Evolutionary conservation across 1,140 invertebrate species (phyloP), one percentile per base, ranked within the genome.

Genomic region (Cyclargus thomasi): DNA sequence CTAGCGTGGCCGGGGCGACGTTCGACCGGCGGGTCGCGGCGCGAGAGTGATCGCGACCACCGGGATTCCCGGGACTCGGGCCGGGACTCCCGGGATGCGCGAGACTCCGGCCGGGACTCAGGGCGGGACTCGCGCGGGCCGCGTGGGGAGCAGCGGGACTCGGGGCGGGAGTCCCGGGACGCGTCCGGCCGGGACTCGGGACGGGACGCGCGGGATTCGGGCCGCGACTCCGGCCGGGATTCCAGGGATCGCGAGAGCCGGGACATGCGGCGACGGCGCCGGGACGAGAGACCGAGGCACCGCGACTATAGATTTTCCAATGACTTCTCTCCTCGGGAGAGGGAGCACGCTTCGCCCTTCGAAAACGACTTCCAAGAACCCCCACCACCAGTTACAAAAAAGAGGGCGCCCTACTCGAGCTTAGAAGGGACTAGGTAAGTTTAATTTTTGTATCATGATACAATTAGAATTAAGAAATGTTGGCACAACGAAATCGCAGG

Each of bases 321-420:
- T 70, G 92, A 93, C 73, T 92, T 92, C 70, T 93, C 91, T 0
- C 92, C 92, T 5, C 81, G 91, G 18, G 91, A 92, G 35, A 76
- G 79, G 75, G 92, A 91, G 2, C 92, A 94, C 73, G 91, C 91
- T 11, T 94, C 93, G 17, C 92, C 93, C 0, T 95, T 95, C 80
- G 94, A 95, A 77, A 94, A 95, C 75, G 94, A 95, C 74, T 95
- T 95, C 73, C 91, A 92, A 81, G 80, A 91, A 39, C 69, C 74
- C 71, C 62, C 92, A 72, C 57, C 86, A 73, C 65, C 85, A 1
- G 75, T 53, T 17, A 62, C 57, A 4, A 89, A 83, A 75, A 88
- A 86, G 68, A 71, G 82, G 10, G 73, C 85, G n/a, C 80, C 86
- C 1, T 90, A 83, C 73, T 75, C 74, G 39, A 87, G n/a, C 36